A percentile compares a stretch with the other conserved stretches of the same genome.
phyloP scores from a whole-genome alignment of 2,888 invertebrate species.

The Stegophylla sp. region DNA sequence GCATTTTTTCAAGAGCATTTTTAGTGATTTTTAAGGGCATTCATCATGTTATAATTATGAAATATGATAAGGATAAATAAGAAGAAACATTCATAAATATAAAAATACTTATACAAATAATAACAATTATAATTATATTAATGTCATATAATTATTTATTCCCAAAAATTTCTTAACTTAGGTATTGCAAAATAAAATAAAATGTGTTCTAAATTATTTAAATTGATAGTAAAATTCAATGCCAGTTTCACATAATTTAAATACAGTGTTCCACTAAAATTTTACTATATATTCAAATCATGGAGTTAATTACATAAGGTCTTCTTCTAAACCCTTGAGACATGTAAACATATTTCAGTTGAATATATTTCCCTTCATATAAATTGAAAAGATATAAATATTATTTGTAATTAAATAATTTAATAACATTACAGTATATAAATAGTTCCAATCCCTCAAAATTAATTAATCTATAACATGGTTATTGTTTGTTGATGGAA shows the following conservation, averaged over 20 bases:
- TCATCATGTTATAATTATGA: too few species aligned
- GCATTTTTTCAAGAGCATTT: too few species aligned
- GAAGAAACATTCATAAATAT: not conserved
- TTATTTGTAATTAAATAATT: not conserved
- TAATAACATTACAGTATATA: conserved; percentile 5
- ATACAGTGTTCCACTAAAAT: not conserved
- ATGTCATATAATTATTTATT: conserved; percentile 27
- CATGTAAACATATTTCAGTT: not conserved
- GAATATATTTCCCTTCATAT: not conserved
- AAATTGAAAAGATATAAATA: not conserved
- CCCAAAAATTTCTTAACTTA: conserved; percentile 22
- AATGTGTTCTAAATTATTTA: not conserved
- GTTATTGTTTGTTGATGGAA: not conserved
- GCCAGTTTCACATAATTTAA: not conserved
- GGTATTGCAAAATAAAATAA: conserved; percentile 22
- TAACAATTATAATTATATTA: conserved; percentile 4
- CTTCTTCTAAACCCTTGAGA: not conserved
- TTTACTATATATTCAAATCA: not conserved
- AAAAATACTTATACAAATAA: not conserved
- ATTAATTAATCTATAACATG: not conserved
- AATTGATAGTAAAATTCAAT: conserved; percentile 8
- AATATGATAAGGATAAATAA: not conserved
- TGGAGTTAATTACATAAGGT: not conserved
- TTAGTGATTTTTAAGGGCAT: too few species aligned
- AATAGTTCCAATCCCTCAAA: conserved; percentile 30